These are phyloP conservation scores for Liparis tanakae DNA, from an alignment of 2,797 vertebrate species.

Conservation along the genomic window DNA sequence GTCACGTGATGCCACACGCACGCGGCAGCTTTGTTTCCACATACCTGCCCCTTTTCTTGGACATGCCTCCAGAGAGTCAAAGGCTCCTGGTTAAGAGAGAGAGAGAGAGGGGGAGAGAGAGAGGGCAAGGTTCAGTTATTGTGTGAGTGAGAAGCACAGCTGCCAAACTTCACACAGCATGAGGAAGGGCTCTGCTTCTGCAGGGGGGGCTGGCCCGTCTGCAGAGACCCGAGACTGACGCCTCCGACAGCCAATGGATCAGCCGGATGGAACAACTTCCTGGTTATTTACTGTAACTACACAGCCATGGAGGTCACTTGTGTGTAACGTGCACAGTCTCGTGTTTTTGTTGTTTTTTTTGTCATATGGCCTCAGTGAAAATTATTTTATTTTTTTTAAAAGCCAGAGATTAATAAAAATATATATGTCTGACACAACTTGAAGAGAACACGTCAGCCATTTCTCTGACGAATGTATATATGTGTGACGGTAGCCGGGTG, in stretches of 20 bases:
- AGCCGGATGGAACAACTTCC: slow-evolving; percentile 63
- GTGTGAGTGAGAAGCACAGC: slow-evolving; percentile 26
- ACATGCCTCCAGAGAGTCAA: slow-evolving; percentile 85
- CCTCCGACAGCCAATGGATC: slow-evolving; percentile 62
- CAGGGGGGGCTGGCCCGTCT: slow-evolving; percentile 25
- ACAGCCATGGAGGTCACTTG: slow-evolving; percentile 66
- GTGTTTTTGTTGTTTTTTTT: not conserved
- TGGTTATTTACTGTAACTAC: slow-evolving; percentile 56
- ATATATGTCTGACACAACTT: not conserved
- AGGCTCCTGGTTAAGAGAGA: slow-evolving; percentile 58
- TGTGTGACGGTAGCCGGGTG: slow-evolving; percentile 21
- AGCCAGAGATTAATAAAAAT: not conserved
- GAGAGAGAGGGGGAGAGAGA: slow-evolving; percentile 25
- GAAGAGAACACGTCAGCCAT: slow-evolving; percentile 16
- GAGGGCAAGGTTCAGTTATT: slow-evolving; percentile 43
- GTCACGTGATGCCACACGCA: not conserved
- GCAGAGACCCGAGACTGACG: slow-evolving; percentile 57
- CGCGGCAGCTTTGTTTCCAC: slow-evolving; percentile 50
- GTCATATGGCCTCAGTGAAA: not conserved
- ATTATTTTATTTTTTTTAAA: not conserved
- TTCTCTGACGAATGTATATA: slow-evolving; percentile 22
- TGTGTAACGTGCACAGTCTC: slow-evolving; percentile 9
- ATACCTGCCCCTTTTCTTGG: slow-evolving; percentile 89
- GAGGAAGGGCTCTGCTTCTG: slow-evolving; percentile 24
- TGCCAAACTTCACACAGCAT: slow-evolving; percentile 42